Conservation (phyloP, 2,888 invertebrate genomes). For the Eupithecia insigniata region DNA sequence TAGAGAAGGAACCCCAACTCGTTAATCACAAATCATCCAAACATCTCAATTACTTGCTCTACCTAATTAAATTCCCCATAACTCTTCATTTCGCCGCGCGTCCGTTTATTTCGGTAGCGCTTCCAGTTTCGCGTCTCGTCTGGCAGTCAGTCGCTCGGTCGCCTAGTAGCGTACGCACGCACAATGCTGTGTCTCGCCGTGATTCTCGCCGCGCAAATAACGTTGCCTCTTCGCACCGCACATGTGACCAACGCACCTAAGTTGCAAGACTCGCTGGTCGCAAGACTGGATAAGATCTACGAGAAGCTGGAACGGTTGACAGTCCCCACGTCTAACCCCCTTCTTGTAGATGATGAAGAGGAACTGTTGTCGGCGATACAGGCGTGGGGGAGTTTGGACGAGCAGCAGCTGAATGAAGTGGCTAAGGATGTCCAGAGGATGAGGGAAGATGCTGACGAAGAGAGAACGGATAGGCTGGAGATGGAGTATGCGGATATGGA, state of each 20-base stretch:
- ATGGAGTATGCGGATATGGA: slow-evolving; percentile 64
- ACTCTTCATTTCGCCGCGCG: slow-evolving; percentile 5
- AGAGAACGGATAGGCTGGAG: slow-evolving; percentile 56
- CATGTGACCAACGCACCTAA: slow-evolving; percentile 65
- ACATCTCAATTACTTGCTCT: not conserved
- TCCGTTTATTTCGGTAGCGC: slow-evolving; percentile 12
- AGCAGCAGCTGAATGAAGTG: slow-evolving; percentile 66
- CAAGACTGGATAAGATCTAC: slow-evolving; percentile 63
- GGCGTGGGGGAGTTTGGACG: slow-evolving; percentile 64
- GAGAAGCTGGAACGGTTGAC: slow-evolving; percentile 70
- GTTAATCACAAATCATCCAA: slow-evolving; percentile 1
- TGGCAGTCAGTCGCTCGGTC: slow-evolving; percentile 53
- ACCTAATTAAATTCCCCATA: slow-evolving; percentile 3
- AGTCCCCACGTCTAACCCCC: slow-evolving; percentile 47
- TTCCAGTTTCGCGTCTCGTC: slow-evolving; percentile 4
- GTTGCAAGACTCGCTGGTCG: slow-evolving; percentile 53
- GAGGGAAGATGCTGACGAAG: slow-evolving; percentile 54
- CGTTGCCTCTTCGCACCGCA: slow-evolving; percentile 62
- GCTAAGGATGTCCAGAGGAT: slow-evolving; percentile 67
- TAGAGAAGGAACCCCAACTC: not conserved
- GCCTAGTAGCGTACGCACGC: slow-evolving; percentile 58
- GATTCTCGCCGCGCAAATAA: slow-evolving; percentile 52
- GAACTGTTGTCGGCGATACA: slow-evolving; percentile 70
- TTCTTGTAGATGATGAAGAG: slow-evolving; percentile 68
- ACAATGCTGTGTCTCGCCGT: slow-evolving; percentile 68